These are phyloP conservation scores for Musca vetustissima DNA, from an alignment of 1,140 invertebrate genomes.

Conservation along the genomic window DNA sequence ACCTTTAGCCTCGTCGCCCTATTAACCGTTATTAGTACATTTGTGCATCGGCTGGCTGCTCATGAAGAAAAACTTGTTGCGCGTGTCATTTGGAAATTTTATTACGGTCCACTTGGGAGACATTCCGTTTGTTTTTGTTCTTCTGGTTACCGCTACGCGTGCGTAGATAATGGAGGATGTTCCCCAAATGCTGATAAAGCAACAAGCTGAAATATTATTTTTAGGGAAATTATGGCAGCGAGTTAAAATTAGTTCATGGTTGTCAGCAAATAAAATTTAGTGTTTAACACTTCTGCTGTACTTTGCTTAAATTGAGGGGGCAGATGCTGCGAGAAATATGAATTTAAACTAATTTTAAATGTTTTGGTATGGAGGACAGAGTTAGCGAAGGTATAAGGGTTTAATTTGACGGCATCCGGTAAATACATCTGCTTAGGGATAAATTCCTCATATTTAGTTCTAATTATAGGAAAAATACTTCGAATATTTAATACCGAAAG, in stretches of 20 bases:
- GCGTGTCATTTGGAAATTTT: slow-evolving; percentile 17
- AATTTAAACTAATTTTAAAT: not conserved
- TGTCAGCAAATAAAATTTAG: slow-evolving; percentile 54
- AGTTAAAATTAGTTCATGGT: slow-evolving; percentile 51
- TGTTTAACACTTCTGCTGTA: slow-evolving; percentile 28
- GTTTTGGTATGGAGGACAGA: slow-evolving; percentile 12
- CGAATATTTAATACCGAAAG: too few species aligned
- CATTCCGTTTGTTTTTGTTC: slow-evolving; percentile 5
- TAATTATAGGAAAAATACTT: too few species aligned
- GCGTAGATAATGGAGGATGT: not conserved
- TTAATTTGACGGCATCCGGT: slow-evolving; percentile 23
- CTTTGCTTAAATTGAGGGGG: slow-evolving; percentile 17
- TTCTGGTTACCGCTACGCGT: not conserved
- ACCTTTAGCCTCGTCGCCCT: slow-evolving; percentile 3
- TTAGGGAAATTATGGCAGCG: slow-evolving; percentile 17
- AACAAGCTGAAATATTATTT: slow-evolving; percentile 4
- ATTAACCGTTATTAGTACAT: slow-evolving; percentile 10
- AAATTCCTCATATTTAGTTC: not conserved
- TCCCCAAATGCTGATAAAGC: too few species aligned
- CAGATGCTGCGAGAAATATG: slow-evolving; percentile 28
- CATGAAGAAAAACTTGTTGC: not conserved
- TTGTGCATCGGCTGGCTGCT: too few species aligned
- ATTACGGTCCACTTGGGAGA: slow-evolving; percentile 14
- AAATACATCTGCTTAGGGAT: not conserved
- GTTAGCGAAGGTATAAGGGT: not conserved